phyloP scores from a whole-genome alignment of 2,113 vertebrate genomes.

The Cryptotis parvus region DNA sequence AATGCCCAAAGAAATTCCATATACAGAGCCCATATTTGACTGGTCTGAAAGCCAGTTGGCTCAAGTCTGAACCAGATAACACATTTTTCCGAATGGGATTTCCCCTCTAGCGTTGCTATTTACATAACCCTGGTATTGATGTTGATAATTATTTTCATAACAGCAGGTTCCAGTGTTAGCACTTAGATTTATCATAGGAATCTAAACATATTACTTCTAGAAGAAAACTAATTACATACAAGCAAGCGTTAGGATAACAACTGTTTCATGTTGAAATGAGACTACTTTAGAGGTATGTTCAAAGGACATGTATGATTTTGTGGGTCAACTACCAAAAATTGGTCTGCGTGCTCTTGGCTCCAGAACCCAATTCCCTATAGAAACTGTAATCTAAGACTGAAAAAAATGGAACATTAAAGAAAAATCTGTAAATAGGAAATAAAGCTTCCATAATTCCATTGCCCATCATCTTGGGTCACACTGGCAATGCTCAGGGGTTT shows the following conservation, averaged over 20 bases:
- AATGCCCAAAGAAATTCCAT: neutral
- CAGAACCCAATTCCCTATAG: neutral
- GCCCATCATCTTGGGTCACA: too few species aligned
- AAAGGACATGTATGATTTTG: neutral
- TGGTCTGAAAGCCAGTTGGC: neutral
- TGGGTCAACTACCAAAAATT: neutral
- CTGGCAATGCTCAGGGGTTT: too few species aligned
- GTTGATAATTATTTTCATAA: slow-evolving; percentile 41
- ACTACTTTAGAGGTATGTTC: neutral
- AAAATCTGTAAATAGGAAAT: neutral
- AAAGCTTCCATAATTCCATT: neutral
- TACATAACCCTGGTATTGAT: neutral
- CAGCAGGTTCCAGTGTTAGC: neutral
- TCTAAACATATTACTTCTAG: slow-evolving; percentile 30
- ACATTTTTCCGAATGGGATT: neutral
- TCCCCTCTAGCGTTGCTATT: neutral
- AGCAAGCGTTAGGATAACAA: neutral
- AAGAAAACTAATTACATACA: neutral
- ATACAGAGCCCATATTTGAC: neutral
- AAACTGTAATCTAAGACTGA: slow-evolving; percentile 42
- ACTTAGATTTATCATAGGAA: slow-evolving; percentile 26
- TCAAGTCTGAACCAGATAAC: neutral
- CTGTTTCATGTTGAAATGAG: neutral
- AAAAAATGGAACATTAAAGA: slow-evolving; percentile 12
- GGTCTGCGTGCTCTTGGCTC: neutral